Conservation (phyloP, 2,888 invertebrate genomes). For the Agonum fuliginosum region DNA sequence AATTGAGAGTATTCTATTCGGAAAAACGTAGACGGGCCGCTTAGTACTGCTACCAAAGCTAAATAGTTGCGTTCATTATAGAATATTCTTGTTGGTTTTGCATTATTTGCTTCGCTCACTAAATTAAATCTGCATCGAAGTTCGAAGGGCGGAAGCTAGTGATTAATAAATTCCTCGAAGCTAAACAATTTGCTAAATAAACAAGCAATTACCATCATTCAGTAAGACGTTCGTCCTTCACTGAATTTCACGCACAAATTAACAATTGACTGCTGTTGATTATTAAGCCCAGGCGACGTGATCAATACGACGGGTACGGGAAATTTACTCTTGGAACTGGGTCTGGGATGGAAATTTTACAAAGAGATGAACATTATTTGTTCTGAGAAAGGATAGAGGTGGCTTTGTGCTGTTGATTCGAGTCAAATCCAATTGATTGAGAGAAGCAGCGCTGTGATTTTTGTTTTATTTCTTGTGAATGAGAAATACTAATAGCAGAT, state of each 20-base stretch:
- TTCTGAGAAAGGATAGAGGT: too few relatives aligned
- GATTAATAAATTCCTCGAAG: conserved; percentile 15
- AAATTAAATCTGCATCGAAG: conserved; percentile 13
- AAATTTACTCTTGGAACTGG: not conserved
- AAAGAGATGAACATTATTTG: too few relatives aligned
- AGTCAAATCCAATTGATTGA: too few relatives aligned
- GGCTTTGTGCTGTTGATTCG: too few relatives aligned
- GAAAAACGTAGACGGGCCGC: too few relatives aligned
- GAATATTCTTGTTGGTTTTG: not conserved
- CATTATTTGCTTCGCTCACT: not conserved
- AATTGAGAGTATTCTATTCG: too few relatives aligned
- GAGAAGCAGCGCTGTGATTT: too few relatives aligned
- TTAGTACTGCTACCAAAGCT: too few relatives aligned
- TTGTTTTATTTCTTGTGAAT: too few relatives aligned
- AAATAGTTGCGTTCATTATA: not conserved
- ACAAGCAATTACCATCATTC: conserved; percentile 23
- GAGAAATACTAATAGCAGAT: too few relatives aligned
- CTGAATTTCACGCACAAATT: conserved; percentile 15
- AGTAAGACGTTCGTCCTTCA: conserved; percentile 16
- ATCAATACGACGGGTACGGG: not conserved
- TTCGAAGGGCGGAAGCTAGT: not conserved
- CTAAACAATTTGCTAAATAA: conserved; percentile 24
- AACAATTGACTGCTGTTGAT: conserved; percentile 27
- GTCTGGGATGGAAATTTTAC: too few relatives aligned
- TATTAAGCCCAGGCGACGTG: not conserved